Evolutionary conservation across 2,888 invertebrate species (phyloP).

Genomic region (Drosophila formosana): DNA sequence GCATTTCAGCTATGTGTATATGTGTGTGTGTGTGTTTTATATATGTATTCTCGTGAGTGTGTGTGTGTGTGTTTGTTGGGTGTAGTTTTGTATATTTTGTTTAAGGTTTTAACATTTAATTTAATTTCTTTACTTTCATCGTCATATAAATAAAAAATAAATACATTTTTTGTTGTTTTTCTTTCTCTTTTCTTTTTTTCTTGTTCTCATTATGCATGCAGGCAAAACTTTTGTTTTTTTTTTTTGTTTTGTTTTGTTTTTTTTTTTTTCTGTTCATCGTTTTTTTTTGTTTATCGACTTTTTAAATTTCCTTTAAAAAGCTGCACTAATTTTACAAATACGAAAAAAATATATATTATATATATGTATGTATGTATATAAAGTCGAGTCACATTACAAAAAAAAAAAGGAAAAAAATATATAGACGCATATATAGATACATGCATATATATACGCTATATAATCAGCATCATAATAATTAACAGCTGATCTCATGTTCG

Average conservation of each 20-base stretch:
- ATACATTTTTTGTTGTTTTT: conserved; percentile 66
- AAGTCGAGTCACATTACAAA: conserved; percentile 65
- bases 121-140: conserved; percentile 72
- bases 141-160: conserved; percentile 73
- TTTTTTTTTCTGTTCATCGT: conserved; percentile 27
- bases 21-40: conserved; percentile 45
- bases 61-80: conserved; percentile 29
- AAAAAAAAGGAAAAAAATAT: conserved; percentile 48
- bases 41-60: conserved; percentile 22
- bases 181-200: conserved; percentile 20
- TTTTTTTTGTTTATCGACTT: conserved; percentile 37
- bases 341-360: conserved; percentile 63
- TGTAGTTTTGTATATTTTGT: conserved; percentile 68
- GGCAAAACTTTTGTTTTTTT: conserved; percentile 55
- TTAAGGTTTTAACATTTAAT: conserved; percentile 79
- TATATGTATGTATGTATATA: conserved; percentile 55
- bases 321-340: conserved; percentile 75
- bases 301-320: conserved; percentile 64
- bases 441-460: conserved; percentile 24
- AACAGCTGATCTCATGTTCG: conserved; percentile 38
- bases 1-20: conserved; percentile 23
- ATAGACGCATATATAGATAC: conserved; percentile 26
- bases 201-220: conserved; percentile 63
- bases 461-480: conserved; percentile 36
- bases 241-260: conserved; percentile 18